A percentile compares a stretch with the other conserved stretches of the same genome.
phyloP scores from a whole-genome alignment of 2,888 invertebrate species.

The Zootermopsis nevadensis region DNA sequence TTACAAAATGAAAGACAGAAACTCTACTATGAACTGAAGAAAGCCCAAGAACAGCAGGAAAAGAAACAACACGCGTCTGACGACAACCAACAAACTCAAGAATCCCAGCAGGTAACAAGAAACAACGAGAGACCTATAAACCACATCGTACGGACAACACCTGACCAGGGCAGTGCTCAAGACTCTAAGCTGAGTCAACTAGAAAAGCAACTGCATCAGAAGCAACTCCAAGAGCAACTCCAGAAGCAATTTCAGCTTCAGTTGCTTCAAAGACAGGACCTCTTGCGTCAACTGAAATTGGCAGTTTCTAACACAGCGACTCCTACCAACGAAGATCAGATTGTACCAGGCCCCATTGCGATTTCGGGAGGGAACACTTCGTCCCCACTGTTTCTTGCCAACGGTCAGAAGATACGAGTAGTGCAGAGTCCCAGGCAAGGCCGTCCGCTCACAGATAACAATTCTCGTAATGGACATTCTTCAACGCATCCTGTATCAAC shows the following conservation, averaged over 20 bases:
- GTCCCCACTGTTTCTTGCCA: constrained; percentile 69
- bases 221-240: constrained; percentile 77
- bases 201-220: constrained; percentile 62
- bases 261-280: constrained; percentile 71
- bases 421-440: constrained; percentile 59
- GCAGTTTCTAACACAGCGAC: constrained; percentile 73
- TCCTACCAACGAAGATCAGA: constrained; percentile 66
- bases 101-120: neutral
- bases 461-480: neutral
- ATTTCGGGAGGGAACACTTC: constrained; percentile 16
- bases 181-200: constrained; percentile 1
- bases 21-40: constrained; percentile 43
- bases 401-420: constrained; percentile 81
- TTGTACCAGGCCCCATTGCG: constrained; percentile 15
- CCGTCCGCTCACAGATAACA: neutral
- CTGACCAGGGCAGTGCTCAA: neutral
- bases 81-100: constrained; percentile 22
- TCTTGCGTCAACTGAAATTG: constrained; percentile 79
- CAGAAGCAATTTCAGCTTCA: constrained; percentile 63
- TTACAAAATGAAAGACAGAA: constrained; percentile 45
- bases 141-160: neutral
- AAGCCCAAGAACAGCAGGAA: constrained; percentile 32
- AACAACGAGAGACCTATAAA: neutral
- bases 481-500: constrained; percentile 59
- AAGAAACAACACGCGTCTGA: neutral